A percentile compares a stretch with the other conserved stretches of the same genome.
Evolutionary conservation across 2,113 vertebrate species (phyloP).

Genomic region (Myrmecophaga tridactyla): DNA sequence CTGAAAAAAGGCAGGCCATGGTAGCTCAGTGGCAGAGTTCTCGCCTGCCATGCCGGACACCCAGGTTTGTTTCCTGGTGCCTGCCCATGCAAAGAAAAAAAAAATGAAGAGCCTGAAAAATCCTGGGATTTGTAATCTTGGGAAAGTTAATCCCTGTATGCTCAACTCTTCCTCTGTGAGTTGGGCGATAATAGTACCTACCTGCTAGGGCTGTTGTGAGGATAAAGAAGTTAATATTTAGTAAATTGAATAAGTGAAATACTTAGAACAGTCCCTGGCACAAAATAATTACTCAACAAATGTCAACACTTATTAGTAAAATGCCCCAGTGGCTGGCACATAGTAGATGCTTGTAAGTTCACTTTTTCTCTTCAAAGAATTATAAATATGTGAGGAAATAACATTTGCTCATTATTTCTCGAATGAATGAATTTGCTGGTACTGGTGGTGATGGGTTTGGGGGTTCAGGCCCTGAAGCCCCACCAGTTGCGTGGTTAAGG

Average conservation of each 20-base stretch:
- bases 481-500: not conserved
- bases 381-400: not conserved
- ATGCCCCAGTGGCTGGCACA: not conserved
- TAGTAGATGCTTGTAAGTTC: not conserved
- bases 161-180: not conserved
- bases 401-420: not conserved
- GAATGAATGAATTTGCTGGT: not conserved
- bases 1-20: no score
- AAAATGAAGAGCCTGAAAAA: slow-evolving; percentile 16
- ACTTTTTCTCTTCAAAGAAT: not conserved
- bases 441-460: no score
- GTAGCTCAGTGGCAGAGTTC: no score
- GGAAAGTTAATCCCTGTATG: not conserved
- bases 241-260: not conserved
- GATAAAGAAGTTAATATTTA: not conserved
- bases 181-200: not conserved
- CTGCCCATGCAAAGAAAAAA: no score
- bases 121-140: not conserved
- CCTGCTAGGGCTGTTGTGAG: not conserved
- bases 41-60: no score
- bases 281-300: not conserved
- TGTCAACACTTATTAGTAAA: not conserved
- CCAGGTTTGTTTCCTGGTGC: no score
- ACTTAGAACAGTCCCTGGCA: not conserved
- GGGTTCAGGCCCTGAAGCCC: not conserved